Evolutionary conservation across 92 coral and sea anemone species (phyloP).

Genomic region (Zoanthus sansibaricus): DNA sequence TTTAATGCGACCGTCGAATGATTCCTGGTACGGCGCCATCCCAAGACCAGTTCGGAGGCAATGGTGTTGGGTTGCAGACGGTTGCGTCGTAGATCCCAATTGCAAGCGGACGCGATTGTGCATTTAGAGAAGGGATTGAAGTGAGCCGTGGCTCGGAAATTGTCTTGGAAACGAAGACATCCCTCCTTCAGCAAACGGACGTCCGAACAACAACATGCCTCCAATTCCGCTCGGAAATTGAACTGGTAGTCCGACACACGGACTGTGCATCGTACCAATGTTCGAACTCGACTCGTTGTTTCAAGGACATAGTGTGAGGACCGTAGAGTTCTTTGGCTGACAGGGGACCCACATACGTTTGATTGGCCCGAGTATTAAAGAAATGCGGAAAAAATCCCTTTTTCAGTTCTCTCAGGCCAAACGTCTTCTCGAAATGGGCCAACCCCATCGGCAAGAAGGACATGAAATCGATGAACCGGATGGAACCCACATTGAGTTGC

Average conservation of each 20-base stretch:
- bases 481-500: slow-evolving; percentile 41
- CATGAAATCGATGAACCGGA: slow-evolving; percentile 3
- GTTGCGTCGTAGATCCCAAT: background rate
- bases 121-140: background rate
- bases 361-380: slow-evolving; percentile 45
- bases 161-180: background rate
- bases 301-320: slow-evolving; percentile 13
- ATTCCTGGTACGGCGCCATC: background rate
- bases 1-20: slow-evolving; percentile 1
- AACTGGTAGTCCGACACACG: background rate
- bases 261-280: background rate
- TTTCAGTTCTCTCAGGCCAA: slow-evolving; percentile 7
- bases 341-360: slow-evolving; percentile 27
- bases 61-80: background rate
- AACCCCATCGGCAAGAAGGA: slow-evolving; percentile 22
- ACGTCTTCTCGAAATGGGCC: slow-evolving; percentile 29
- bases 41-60: background rate
- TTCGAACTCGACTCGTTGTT: background rate
- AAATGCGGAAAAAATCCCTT: slow-evolving; percentile 35
- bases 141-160: background rate
- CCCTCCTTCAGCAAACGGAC: background rate
- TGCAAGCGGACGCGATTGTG: slow-evolving; percentile 9
- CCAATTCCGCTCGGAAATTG: background rate
- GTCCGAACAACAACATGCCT: slow-evolving; percentile 7
- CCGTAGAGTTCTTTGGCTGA: slow-evolving; percentile 19